A percentile compares a stretch with the other conserved stretches of the same genome.
These are phyloP conservation scores for Poeciliopsis turneri DNA, from an alignment of 2,797 vertebrate species.

Conservation along the genomic window DNA sequence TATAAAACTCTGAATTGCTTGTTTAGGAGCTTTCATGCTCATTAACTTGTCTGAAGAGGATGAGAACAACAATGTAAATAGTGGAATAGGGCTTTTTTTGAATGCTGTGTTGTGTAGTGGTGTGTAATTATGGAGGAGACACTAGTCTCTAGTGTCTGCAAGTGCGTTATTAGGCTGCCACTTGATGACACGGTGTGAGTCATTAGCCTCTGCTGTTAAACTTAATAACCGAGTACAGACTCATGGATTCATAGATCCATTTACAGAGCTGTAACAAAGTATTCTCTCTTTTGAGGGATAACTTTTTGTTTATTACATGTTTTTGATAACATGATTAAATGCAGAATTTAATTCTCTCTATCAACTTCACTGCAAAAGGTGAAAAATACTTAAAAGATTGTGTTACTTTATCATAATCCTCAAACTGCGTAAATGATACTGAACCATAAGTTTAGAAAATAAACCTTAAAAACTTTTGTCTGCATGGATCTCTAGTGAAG, in stretches of 20 bases:
- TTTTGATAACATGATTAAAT: background rate
- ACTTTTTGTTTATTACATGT: background rate
- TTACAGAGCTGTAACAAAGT: background rate
- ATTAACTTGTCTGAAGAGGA: constrained; percentile 45
- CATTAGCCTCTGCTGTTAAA: constrained; percentile 68
- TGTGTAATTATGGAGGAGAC: constrained; percentile 75
- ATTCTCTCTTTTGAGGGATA: background rate
- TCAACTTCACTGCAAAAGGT: background rate
- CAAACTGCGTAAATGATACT: background rate
- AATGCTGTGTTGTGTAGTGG: constrained; percentile 51
- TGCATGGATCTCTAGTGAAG: background rate
- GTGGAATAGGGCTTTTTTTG: constrained; percentile 30
- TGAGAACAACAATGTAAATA: constrained; percentile 8
- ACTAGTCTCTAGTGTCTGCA: constrained; percentile 64
- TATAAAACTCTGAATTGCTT: constrained; percentile 18
- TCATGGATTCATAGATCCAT: constrained; percentile 16
- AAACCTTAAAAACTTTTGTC: background rate
- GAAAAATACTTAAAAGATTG: background rate
- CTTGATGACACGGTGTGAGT: constrained; percentile 65
- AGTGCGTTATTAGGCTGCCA: constrained; percentile 71
- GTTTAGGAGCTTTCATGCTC: constrained; percentile 24
- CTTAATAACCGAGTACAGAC: constrained; percentile 59
- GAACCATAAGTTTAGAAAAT: background rate
- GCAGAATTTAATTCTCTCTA: background rate
- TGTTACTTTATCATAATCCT: background rate